These are phyloP conservation scores for Dufourea novaeangliae DNA, from an alignment of 1,140 invertebrate genomes.

Conservation along the genomic window DNA sequence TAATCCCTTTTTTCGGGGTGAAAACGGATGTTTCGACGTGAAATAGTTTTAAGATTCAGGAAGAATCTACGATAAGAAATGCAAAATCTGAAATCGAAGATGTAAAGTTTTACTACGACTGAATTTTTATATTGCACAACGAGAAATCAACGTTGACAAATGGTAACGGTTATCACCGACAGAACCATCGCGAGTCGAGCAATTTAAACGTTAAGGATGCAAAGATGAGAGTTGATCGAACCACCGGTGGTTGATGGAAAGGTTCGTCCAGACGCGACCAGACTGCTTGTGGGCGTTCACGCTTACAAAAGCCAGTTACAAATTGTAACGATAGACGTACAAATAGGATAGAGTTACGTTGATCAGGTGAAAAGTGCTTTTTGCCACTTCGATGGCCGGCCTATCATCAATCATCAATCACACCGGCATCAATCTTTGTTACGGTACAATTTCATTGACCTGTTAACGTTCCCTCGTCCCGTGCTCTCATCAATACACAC, in stretches of 20 bases:
- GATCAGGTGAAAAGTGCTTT: conserved; percentile 63
- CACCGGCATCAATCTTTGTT: conserved; percentile 67
- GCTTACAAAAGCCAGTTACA: conserved; percentile 22
- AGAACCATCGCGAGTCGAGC: neutral
- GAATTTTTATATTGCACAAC: no score
- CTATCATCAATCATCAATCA: conserved; percentile 68
- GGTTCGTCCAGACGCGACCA: neutral
- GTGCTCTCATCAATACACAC: conserved; percentile 61
- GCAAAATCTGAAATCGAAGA: no score
- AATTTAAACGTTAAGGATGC: conserved; percentile 16
- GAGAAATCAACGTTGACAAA: neutral
- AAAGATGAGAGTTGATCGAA: conserved; percentile 6
- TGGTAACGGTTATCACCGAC: no score
- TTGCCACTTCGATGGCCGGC: conserved; percentile 49
- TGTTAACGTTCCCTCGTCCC: conserved; percentile 65
- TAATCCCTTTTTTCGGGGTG: no score
- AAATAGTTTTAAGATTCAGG: no score
- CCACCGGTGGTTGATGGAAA: neutral
- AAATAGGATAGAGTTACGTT: conserved; percentile 51
- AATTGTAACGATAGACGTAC: conserved; percentile 55
- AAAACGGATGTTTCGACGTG: no score
- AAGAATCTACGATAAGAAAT: no score
- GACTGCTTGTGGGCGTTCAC: conserved; percentile 6
- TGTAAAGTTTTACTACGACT: no score
- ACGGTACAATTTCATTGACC: conserved; percentile 69